Percentiles rank a stretch among this genome's conserved stretches.
phyloP scores from a whole-genome alignment of 2,888 invertebrate species.

The Schrankia costaestrigalis region DNA sequence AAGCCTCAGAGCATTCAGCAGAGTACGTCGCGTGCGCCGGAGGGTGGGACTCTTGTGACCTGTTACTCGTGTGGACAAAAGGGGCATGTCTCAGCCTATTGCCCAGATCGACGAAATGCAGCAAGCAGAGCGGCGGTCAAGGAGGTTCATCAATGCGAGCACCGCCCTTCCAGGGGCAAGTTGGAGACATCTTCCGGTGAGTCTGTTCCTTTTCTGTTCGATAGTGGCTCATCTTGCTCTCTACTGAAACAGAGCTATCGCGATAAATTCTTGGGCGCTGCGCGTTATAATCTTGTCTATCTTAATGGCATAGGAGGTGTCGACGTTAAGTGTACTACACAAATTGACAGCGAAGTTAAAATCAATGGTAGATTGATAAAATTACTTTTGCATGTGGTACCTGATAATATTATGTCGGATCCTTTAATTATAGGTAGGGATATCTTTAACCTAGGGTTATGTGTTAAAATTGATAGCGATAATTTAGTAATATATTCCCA shows the following conservation, averaged over 20 bases:
- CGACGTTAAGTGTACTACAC: background rate
- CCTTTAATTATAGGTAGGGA: background rate
- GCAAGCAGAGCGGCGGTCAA: too few species aligned
- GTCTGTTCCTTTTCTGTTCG: conserved; percentile 6
- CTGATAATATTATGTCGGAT: background rate
- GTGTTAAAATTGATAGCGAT: background rate
- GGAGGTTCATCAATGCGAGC: too few species aligned
- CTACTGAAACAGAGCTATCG: background rate
- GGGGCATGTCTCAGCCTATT: too few species aligned
- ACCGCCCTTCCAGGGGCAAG: background rate
- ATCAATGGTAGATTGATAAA: background rate
- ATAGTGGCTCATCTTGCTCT: conserved; percentile 6
- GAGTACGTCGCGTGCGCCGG: too few species aligned
- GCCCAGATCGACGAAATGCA: too few species aligned
- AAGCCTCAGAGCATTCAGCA: background rate
- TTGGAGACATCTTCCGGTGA: conserved; percentile 9
- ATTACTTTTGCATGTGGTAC: background rate
- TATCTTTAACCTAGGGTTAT: background rate
- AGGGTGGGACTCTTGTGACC: too few species aligned
- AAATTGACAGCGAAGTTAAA: background rate
- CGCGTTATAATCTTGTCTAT: background rate
- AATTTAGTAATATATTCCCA: background rate
- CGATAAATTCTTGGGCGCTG: background rate
- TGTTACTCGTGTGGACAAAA: too few species aligned
- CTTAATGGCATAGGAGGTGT: background rate